These are phyloP conservation scores for Conus canariensis DNA, from an alignment of 2,888 invertebrate genomes.

Conservation along the genomic window DNA sequence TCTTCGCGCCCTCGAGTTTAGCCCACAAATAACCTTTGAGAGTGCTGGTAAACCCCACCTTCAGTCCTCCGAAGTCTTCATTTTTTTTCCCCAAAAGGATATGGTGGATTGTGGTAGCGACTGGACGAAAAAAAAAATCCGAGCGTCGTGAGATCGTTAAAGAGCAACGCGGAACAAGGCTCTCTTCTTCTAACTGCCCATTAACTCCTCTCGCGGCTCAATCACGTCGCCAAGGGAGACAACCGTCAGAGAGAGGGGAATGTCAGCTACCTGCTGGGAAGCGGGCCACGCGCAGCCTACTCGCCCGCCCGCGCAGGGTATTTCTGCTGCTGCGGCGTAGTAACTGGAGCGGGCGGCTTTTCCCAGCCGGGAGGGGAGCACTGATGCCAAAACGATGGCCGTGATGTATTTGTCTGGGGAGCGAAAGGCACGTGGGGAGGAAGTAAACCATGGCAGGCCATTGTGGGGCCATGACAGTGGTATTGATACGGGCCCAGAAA, in stretches of 20 bases:
- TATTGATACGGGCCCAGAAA: constrained; percentile 3
- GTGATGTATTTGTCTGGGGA: constrained; percentile 18
- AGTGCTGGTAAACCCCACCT: neutral
- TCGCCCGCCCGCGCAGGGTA: neutral
- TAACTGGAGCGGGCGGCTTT: neutral
- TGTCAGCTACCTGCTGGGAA: constrained; percentile 25
- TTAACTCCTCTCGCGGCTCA: constrained; percentile 30
- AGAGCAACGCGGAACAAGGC: constrained; percentile 24
- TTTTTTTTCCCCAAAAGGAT: neutral
- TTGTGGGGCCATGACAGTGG: neutral
- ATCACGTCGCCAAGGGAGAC: constrained; percentile 39
- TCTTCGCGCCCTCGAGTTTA: neutral
- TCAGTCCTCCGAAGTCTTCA: neutral
- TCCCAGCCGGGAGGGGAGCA: no score
- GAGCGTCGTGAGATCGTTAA: constrained; percentile 29
- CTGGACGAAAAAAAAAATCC: neutral
- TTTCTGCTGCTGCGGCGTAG: neutral
- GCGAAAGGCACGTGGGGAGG: constrained; percentile 25
- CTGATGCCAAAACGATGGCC: constrained; percentile 3
- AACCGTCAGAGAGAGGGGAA: constrained; percentile 36
- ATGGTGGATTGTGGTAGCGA: neutral
- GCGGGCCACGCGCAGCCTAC: neutral
- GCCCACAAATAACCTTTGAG: constrained; percentile 16
- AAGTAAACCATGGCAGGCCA: constrained; percentile 3
- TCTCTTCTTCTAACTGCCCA: constrained; percentile 32